Evolutionary conservation across 2,113 vertebrate species (phyloP), one percentile per base, ranked within the genome.

Genomic region (Malurus melanocephalus): DNA sequence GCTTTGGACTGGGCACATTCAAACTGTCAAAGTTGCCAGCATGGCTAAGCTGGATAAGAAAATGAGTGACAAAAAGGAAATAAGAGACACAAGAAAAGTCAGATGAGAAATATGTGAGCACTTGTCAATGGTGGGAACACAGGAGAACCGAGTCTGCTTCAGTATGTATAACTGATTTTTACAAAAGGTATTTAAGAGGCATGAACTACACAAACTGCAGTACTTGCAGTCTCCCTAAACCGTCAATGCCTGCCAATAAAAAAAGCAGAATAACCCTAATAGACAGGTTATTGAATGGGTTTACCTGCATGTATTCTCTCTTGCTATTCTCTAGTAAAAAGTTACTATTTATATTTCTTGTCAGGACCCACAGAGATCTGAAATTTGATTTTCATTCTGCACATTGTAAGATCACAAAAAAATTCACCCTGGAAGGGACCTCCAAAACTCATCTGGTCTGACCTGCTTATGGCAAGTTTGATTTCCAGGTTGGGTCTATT

Each of bases 1-100:
- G 61, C 69, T 90, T 66, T 93, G 65, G 73, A 66, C 55, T 74
- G 55, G 38, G 27, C 6, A 4, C 77, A 49, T 26, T 48, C 57
- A 82, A 67, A 38, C 77, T 88, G 68, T 89, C 85, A 80, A 75
- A 89, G 35, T 66, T 75, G 43, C 48, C 56, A 78, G 68, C 43
- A 23, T 86, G 55, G 67, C 48, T 93, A 88, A 85, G 60, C 40
- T 71, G 86, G 71, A 87, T 93, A 87, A 93, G 89, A 93, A 93
- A 85, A 90, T 80, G 64, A 91, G 21, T 77, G 84, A 93, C 49
- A 86, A 43, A 74, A 53, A 73, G 61, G 68, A 94, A 94, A 82
- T 78, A 67, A 82, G 74, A 66, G 16, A 42, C 48, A 85, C 46
- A 66, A 20, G 18, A n/a, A 45, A 88, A 80, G 76, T 67, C 30